Evolutionary conservation across 2,888 invertebrate genomes (phyloP), one percentile per base, ranked within the genome.

Genomic region (Drosophila neonasuta): DNA sequence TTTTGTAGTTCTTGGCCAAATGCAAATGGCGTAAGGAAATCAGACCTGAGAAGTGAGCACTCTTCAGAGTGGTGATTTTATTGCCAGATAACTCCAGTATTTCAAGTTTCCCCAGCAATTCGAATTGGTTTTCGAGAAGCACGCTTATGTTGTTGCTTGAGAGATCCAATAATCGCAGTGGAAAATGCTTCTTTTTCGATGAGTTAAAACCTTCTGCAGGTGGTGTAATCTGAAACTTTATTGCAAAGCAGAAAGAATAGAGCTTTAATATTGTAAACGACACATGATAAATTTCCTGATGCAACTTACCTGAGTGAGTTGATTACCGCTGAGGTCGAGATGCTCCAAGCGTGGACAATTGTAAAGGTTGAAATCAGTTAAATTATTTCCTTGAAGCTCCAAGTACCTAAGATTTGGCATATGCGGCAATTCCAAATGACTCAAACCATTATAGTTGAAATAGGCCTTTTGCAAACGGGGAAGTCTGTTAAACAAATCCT

Each of bases 201-300:
- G 84, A 83, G 1, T 74, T 64, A 67, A 90, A 90, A 0, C 78
- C n/a, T n/a, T n/a, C n/a, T n/a, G n/a, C n/a, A n/a, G n/a, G n/a
- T n/a, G n/a, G n/a, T 24, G 24, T 24, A 6, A 24, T 24, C 24
- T 24, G 24, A 24, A 24, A 24, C 24, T 24, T 24, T 24, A 24
- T 24, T 24, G 24, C 24, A 6, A 24, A 24, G 24, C 6, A 24
- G 0, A 24, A 0, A 20, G 20, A 4, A 3, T 20, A 20, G 4
- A 20, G 20, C 20, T 20, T 20, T 20, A 20, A 4, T 20, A 24
- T 24, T 5, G 24, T 24, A 24, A 24, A 1, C 6, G 0, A 83
- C 63, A 20, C 66, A 17, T 11, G 20, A 24, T n/a, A n/a, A n/a
- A n/a, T 36, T 39, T 3, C 6, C 9, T 29, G 13, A 13, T 41